phyloP scores from a whole-genome alignment of 2,113 vertebrate species.

The Erythrocercus mccallii region DNA sequence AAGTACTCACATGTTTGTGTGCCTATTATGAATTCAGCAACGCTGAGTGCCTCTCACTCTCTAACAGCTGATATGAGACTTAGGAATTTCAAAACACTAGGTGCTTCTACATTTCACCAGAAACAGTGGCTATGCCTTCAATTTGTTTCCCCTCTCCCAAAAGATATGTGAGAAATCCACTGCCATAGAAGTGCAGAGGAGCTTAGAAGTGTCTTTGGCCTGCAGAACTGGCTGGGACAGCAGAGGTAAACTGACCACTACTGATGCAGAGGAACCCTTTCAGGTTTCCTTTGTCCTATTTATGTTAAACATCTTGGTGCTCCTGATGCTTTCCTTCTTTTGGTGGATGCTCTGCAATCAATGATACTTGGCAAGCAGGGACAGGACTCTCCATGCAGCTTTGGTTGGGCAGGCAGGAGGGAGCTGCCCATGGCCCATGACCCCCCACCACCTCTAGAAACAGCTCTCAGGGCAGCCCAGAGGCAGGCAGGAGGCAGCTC shows the following conservation, averaged over 20 bases:
- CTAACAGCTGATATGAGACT: neutral
- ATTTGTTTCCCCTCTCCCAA: neutral
- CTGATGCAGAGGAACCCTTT: neutral
- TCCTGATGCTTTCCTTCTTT: neutral
- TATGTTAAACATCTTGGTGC: neutral
- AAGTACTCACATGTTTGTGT: neutral
- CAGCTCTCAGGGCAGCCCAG: neutral
- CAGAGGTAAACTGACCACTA: neutral
- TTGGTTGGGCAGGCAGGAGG: neutral
- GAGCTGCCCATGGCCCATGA: neutral
- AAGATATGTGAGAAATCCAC: neutral
- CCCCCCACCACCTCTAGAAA: neutral
- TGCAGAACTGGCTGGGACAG: neutral
- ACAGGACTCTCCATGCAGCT: neutral
- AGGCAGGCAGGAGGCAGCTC: neutral
- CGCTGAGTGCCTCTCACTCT: neutral
- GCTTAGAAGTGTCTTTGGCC: neutral
- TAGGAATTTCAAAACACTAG: neutral
- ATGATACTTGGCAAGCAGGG: neutral
- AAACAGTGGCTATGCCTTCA: neutral
- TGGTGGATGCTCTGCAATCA: neutral
- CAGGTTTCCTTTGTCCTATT: neutral
- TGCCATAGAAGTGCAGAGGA: neutral
- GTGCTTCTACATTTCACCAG: neutral
- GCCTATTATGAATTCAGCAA: neutral